Evolutionary conservation across 2,797 vertebrate species (phyloP), one percentile per base, ranked within the genome.

Genomic region (Pachyuromys duprasi): DNA sequence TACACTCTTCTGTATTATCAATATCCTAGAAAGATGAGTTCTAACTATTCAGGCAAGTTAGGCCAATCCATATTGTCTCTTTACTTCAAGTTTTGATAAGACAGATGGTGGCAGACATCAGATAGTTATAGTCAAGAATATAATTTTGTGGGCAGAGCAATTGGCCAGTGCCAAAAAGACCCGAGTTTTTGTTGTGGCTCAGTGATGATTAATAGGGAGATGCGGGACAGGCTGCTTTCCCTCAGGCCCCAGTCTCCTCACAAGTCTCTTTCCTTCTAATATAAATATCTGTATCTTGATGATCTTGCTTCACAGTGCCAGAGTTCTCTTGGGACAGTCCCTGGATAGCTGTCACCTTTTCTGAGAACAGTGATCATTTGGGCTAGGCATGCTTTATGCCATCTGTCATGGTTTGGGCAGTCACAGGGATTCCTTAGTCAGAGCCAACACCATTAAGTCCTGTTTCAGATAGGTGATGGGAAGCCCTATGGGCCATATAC

Each of bases 11-110:
- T 74, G 57, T 4, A 84, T 13, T 42, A 7, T 88, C 67, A n/a
- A 49, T 95, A 39, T 65, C 33, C 39, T 45, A 24, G 76, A 55
- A 24, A 45, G 42, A 72, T 70, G n/a, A 26, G 20, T 74, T 60
- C 90, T 5, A 67, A 63, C 81, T 33, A 53, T 92, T 88, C 12
- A 86, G 86, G 36, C 6, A 70, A 80, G 76, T 45, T 95, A 93
- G 53, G 63, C 88, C 26, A 92, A 42, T n/a, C 28, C 22, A 86
- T 57, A 18, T 22, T 70, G 91, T 90, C 74, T 70, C 14, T 62
- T 89, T 78, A 49, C 13, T 86, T 93, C 89, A 87, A 88, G 67
- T 74, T 88, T 91, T 18, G 39, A 65, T 13, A 89, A 49, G 62
- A 75, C 2, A 75, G 36, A 20, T 60, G 26, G 26, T 65, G 33